Percentiles rank a stretch among this genome's conserved stretches.
These are phyloP conservation scores for Phengaris arion DNA, from an alignment of 2,888 invertebrate species.

Conservation along the genomic window DNA sequence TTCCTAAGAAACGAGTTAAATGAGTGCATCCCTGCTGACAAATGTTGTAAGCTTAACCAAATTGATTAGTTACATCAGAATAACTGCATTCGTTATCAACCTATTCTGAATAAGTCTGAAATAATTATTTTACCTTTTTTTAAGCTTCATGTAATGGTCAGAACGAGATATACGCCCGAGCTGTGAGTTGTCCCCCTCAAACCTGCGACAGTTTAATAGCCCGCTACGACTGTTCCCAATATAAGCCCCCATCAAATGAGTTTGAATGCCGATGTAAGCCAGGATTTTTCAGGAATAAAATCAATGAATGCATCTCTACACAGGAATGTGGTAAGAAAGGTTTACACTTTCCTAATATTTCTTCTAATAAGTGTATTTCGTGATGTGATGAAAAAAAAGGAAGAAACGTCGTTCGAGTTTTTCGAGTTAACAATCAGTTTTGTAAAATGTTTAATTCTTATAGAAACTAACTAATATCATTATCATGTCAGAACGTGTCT, in stretches of 20 bases:
- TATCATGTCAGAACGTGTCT: too few species aligned
- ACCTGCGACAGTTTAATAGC: not conserved
- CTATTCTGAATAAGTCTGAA: too few species aligned
- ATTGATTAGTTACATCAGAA: too few species aligned
- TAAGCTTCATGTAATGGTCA: not conserved
- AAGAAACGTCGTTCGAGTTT: too few species aligned
- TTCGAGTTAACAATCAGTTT: too few species aligned
- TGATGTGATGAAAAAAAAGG: too few species aligned
- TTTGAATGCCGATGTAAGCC: conserved; percentile 38
- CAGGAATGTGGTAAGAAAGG: conserved; percentile 27
- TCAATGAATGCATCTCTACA: conserved; percentile 29
- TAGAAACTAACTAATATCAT: too few species aligned
- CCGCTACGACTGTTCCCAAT: not conserved
- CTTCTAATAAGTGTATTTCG: too few species aligned
- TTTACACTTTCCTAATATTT: too few species aligned
- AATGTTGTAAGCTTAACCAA: conserved; percentile 45
- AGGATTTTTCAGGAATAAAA: conserved; percentile 32
- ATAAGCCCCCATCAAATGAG: not conserved
- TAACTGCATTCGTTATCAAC: too few species aligned
- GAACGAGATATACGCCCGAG: conserved; percentile 1
- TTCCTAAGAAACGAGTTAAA: conserved; percentile 42
- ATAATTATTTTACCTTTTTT: not conserved
- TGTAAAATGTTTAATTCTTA: too few species aligned
- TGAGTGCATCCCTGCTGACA: conserved; percentile 42
- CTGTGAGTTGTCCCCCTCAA: conserved; percentile 1